These are phyloP conservation scores for Anthophora plumipes DNA, from an alignment of 2,888 invertebrate species.

Conservation along the genomic window DNA sequence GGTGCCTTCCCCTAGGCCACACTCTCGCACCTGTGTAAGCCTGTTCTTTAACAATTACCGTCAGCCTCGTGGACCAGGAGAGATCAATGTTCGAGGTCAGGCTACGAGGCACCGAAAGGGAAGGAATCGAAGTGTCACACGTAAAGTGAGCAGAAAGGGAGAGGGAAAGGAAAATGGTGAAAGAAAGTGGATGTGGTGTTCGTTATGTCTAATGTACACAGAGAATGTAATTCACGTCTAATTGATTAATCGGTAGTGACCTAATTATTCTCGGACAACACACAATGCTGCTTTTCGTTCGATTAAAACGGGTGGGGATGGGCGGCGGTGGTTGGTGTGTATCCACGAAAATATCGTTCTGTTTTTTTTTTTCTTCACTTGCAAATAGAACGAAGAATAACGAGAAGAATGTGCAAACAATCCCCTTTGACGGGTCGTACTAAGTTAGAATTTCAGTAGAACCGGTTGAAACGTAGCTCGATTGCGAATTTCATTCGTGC, in stretches of 20 bases:
- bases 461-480: background rate
- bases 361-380: no score
- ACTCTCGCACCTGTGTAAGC: conserved; percentile 19
- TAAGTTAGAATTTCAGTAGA: background rate
- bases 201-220: background rate
- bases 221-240: conserved; percentile 6
- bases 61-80: background rate
- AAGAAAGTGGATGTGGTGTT: background rate
- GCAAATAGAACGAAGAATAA: no score
- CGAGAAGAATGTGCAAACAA: background rate
- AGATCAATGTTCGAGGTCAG: conserved; percentile 42
- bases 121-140: no score
- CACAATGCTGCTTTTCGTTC: conserved; percentile 32
- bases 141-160: no score
- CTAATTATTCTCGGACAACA: background rate
- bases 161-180: no score
- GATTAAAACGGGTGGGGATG: no score
- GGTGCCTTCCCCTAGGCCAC: conserved; percentile 12
- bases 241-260: background rate
- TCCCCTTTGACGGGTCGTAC: background rate
- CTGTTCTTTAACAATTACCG: conserved; percentile 28
- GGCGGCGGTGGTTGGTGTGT: no score
- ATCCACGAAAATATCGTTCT: background rate
- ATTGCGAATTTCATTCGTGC: conserved; percentile 1
- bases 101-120: conserved; percentile 2